A percentile compares a stretch with the other conserved stretches of the same genome.
These are phyloP conservation scores for mouse (Mus musculus) DNA, from an alignment of 2,113 vertebrate species.

Conservation along the genomic window GRCm39 chr4:85980501-85981000, in stretches of 20 bases:
- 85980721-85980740: conserved; percentile 85
- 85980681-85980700: conserved; percentile 84
- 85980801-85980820: conserved; percentile 76
- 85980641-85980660: conserved; percentile 60
- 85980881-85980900: conserved; percentile 75
- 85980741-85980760: conserved; percentile 86
- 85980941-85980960: conserved; percentile 68
- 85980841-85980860: conserved; percentile 75
- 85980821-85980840: conserved; percentile 71
- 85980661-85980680: conserved; percentile 76
- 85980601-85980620: conserved; percentile 49
- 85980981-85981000: conserved; percentile 61
- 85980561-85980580: conserved; percentile 75
- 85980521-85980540: conserved; percentile 83
- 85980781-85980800: conserved; percentile 78
- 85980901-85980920: conserved; percentile 77
- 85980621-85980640: conserved; percentile 55
- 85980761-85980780: conserved; percentile 85
- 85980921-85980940: conserved; percentile 75
- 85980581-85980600: conserved; percentile 72
- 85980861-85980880: conserved; percentile 76
- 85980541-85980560: conserved; percentile 79
- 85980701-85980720: conserved; percentile 79
- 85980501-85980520: conserved; percentile 82
- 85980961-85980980: conserved; percentile 53